A percentile compares a stretch with the other conserved stretches of the same genome.
phyloP scores from a whole-genome alignment of 2,888 invertebrate species.

The Chrysotoxum bicinctum region DNA sequence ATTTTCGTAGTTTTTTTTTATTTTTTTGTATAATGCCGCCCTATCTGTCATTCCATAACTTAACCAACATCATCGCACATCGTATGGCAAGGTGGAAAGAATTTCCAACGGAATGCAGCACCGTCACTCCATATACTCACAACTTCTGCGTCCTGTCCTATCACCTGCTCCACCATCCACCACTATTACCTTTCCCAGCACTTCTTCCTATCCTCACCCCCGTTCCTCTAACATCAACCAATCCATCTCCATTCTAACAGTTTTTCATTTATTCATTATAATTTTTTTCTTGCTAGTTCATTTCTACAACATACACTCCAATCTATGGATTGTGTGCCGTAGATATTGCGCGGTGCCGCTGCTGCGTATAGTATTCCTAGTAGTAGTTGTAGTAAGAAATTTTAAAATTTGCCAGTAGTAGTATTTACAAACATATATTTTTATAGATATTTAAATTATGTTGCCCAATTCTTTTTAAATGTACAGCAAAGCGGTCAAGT shows the following conservation, averaged over 20 bases:
- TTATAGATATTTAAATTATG: constrained; percentile 33
- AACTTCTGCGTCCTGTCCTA: neutral
- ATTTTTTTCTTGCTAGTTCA: neutral
- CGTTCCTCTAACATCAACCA: constrained; percentile 16
- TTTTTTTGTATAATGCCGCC: constrained; percentile 17
- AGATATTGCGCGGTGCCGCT: constrained; percentile 36
- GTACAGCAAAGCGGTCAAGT: constrained; percentile 79
- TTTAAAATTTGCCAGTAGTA: constrained; percentile 53
- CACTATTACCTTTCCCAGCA: neutral
- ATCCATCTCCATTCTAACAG: constrained; percentile 52
- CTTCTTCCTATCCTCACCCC: neutral
- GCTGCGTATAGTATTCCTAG: constrained; percentile 62
- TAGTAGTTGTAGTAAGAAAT: constrained; percentile 56
- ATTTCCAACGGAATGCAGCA: constrained; percentile 67
- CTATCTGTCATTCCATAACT: constrained; percentile 21
- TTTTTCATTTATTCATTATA: constrained; percentile 55
- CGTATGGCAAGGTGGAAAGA: constrained; percentile 47
- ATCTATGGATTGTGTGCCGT: constrained; percentile 7
- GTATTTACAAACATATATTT: constrained; percentile 35
- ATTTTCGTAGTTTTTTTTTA: constrained; percentile 6
- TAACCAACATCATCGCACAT: constrained; percentile 48
- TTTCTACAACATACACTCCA: constrained; percentile 20
- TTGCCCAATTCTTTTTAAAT: constrained; percentile 53
- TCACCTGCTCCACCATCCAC: neutral
- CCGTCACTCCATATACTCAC: constrained; percentile 39